These are phyloP conservation scores for Aphis gossypii DNA, from an alignment of 1,140 invertebrate species.

Conservation along the genomic window DNA sequence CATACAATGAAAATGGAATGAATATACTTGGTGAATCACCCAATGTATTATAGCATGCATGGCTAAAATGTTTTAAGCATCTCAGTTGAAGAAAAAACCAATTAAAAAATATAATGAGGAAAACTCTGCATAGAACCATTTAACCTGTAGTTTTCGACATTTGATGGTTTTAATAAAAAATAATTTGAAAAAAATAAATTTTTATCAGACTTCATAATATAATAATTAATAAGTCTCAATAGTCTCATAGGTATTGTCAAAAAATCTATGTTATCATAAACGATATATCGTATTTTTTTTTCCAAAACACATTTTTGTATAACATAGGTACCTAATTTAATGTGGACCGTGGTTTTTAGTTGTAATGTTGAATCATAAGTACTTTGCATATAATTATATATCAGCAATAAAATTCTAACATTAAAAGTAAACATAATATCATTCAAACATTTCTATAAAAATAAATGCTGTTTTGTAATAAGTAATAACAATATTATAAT, in stretches of 20 bases:
- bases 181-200: neutral
- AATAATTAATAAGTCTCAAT: neutral
- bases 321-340: neutral
- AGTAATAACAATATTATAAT: neutral
- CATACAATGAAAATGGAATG: too few species aligned
- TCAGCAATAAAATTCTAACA: neutral
- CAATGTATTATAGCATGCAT: too few species aligned
- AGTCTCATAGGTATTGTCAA: too few species aligned
- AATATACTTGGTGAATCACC: too few species aligned
- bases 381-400: neutral
- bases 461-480: neutral
- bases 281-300: neutral
- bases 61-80: neutral
- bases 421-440: neutral
- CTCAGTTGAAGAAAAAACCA: neutral
- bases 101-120: neutral
- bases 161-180: neutral
- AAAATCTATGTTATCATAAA: neutral
- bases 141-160: neutral
- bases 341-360: neutral
- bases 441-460: neutral
- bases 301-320: neutral
- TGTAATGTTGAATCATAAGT: neutral
- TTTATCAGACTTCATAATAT: neutral
- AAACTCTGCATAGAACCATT: neutral